Conservation (phyloP, 2,113 vertebrate genomes). For the Microtus ochrogaster region DNA sequence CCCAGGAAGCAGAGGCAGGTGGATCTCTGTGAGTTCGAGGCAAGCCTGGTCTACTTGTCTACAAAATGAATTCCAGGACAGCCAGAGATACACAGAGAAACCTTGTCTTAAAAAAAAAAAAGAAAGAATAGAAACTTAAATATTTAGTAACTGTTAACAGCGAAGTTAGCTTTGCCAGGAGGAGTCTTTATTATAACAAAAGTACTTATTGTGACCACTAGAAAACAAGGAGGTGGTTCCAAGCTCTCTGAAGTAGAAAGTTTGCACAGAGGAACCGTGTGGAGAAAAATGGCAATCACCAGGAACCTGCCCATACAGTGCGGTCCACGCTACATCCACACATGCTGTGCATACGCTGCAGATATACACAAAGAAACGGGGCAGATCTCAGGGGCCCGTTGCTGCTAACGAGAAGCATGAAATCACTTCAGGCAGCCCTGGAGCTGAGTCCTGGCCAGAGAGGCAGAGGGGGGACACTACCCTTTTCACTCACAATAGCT, state of each 20-base stretch:
- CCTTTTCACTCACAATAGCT: not conserved
- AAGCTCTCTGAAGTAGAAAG: not conserved
- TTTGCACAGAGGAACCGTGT: not conserved
- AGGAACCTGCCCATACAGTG: not conserved
- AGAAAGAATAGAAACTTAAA: not conserved
- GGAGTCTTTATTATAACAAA: not conserved
- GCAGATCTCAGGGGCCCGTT: not conserved
- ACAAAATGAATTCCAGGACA: not conserved
- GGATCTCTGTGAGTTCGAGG: not conserved
- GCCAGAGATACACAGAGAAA: not conserved
- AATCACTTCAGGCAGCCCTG: not conserved
- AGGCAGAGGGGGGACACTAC: not conserved
- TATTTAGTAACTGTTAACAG: not conserved
- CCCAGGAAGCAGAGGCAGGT: not conserved
- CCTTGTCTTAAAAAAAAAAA: not conserved
- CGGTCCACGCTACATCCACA: not conserved
- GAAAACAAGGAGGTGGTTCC: slow-evolving; percentile 9
- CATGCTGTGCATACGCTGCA: not conserved
- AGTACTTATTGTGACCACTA: not conserved
- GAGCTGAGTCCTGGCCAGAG: not conserved
- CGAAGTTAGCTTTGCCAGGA: not conserved
- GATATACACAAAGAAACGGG: not conserved
- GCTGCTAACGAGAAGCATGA: not conserved
- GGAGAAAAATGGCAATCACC: not conserved
- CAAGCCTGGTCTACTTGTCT: not conserved